Evolutionary conservation across 2,797 vertebrate species (phyloP).

Genomic region (Semaprochilodus insignis): DNA sequence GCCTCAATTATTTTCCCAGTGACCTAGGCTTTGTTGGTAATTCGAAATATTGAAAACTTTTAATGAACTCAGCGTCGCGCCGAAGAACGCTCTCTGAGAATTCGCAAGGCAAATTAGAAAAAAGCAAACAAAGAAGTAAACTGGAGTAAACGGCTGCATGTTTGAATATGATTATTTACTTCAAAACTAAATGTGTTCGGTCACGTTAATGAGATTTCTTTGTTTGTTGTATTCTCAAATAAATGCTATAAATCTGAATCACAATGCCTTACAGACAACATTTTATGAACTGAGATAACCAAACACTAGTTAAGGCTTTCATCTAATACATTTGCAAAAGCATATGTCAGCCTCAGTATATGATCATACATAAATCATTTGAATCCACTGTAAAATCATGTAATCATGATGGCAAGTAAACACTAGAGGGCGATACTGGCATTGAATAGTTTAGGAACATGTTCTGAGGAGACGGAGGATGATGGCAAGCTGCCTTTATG

Average conservation of each 20-base stretch:
- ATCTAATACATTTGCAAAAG: background rate
- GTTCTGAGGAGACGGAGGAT: background rate
- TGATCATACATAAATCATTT: background rate
- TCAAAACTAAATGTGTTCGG: background rate
- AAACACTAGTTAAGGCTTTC: background rate
- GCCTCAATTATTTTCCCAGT: conserved; percentile 18
- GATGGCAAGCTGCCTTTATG: background rate
- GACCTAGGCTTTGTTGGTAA: conserved; percentile 4
- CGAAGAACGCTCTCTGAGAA: background rate
- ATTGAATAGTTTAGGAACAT: background rate
- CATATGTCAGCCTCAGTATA: background rate
- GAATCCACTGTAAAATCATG: background rate
- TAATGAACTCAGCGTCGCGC: background rate
- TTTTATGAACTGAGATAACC: background rate
- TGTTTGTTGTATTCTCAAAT: background rate
- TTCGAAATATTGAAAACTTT: conserved; percentile 15
- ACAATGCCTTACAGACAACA: background rate
- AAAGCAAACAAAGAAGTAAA: too few relatives aligned
- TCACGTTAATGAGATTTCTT: background rate
- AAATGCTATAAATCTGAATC: background rate
- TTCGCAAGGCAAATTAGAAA: background rate
- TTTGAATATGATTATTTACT: background rate
- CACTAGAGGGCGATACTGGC: conserved; percentile 25
- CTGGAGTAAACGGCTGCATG: background rate
- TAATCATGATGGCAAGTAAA: background rate